phyloP scores from a whole-genome alignment of 92 coral and sea anemone genomes.

The Micromussa lordhowensis region DNA sequence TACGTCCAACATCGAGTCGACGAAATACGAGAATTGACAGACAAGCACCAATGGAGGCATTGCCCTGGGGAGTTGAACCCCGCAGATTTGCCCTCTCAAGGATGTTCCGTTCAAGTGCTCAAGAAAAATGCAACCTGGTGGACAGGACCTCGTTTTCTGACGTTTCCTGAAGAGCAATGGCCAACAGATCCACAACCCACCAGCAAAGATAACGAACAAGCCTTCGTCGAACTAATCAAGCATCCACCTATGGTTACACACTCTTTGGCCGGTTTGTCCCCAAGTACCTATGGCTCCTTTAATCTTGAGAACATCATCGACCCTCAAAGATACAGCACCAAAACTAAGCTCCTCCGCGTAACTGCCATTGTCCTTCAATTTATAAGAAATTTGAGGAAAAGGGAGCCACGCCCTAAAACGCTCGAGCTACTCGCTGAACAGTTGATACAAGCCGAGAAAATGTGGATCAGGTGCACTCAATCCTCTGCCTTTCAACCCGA shows the following conservation, averaged over 20 bases:
- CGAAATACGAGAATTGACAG: not conserved
- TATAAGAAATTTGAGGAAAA: not conserved
- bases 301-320: not conserved
- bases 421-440: not conserved
- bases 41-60: not conserved
- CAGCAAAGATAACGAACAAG: too few relatives aligned
- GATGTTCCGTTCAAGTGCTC: not conserved
- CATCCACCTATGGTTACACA: not conserved
- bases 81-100: not conserved
- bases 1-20: not conserved
- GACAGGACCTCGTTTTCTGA: too few relatives aligned
- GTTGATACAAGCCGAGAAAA: not conserved
- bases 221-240: too few relatives aligned
- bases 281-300: not conserved
- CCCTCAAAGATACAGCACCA: not conserved
- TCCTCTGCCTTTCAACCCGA: not conserved
- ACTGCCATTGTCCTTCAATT: not conserved
- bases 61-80: not conserved
- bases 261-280: not conserved
- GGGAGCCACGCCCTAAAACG: not conserved
- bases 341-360: not conserved
- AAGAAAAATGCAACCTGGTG: not conserved
- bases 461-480: not conserved
- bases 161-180: too few relatives aligned
- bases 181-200: too few relatives aligned